phyloP scores from a whole-genome alignment of 2,797 vertebrate species.

The Fistularia tabacaria region DNA sequence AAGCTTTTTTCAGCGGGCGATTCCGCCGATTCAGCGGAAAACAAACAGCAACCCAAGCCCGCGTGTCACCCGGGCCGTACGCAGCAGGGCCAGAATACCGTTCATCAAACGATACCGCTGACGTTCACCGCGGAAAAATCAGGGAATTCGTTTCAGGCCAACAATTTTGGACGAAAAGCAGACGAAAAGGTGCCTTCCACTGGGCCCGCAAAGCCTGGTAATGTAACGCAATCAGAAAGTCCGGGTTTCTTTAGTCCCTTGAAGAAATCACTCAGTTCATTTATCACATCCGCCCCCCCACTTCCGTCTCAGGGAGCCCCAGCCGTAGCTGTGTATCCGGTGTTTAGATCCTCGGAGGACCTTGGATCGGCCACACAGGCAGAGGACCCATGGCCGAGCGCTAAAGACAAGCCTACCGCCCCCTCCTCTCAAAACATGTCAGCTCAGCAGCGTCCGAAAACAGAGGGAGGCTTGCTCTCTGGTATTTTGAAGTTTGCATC shows the following conservation, averaged over 20 bases:
- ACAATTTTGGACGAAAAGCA: conserved; percentile 17
- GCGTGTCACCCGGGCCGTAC: conserved; percentile 25
- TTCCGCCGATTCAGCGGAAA: conserved; percentile 32
- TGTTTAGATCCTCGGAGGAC: conserved; percentile 73
- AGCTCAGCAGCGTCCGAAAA: conserved; percentile 52
- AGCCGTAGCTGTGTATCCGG: conserved; percentile 70
- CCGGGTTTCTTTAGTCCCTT: conserved; percentile 83
- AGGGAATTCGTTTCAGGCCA: conserved; percentile 33
- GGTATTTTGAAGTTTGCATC: conserved; percentile 72
- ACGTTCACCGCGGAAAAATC: conserved; percentile 19
- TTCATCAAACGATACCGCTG: conserved; percentile 16
- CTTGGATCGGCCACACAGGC: conserved; percentile 41
- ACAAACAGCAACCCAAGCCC: conserved; percentile 25
- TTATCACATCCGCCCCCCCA: conserved; percentile 73
- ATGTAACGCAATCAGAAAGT: conserved; percentile 45
- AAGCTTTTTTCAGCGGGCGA: conserved; percentile 74
- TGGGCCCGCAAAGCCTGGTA: conserved; percentile 9
- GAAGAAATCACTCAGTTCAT: conserved; percentile 84
- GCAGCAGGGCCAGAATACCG: conserved; percentile 18
- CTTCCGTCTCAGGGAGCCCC: conserved; percentile 63
- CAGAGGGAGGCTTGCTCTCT: conserved; percentile 66
- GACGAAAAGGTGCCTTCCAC: conserved; percentile 25
- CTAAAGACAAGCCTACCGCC: conserved; percentile 74
- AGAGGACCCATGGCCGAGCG: conserved; percentile 64
- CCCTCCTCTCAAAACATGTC: conserved; percentile 73